Percentiles rank a stretch among this genome's conserved stretches.
Conservation (phyloP, 2,113 vertebrate genomes). For the Ibidorhyncha struthersii region DNA sequence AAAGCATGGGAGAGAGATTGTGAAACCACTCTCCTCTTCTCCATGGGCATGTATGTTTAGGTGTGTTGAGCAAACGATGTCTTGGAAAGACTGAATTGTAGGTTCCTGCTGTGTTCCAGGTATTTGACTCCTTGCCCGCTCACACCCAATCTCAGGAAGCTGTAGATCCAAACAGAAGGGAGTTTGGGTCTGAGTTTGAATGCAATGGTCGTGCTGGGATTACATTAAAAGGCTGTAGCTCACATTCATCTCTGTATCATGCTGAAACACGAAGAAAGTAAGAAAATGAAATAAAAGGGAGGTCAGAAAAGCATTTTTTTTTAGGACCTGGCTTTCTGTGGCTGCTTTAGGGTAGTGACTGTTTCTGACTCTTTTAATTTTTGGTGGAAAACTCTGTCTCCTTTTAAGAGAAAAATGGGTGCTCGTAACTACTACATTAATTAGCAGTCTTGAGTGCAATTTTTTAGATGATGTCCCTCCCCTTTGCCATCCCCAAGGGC, state of each 20-base stretch:
- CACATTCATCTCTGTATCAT: background rate
- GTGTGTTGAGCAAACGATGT: accelerated
- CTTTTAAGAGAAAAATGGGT: background rate
- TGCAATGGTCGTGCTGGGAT: background rate
- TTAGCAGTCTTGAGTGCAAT: background rate
- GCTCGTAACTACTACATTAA: background rate
- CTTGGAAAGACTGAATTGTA: background rate
- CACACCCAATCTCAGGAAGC: background rate
- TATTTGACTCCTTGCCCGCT: background rate
- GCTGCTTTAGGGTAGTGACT: background rate
- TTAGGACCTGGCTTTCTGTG: background rate
- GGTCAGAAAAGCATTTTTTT: background rate
- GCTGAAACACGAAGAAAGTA: background rate
- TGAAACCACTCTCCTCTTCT: background rate
- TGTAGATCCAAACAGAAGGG: background rate
- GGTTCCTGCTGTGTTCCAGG: background rate
- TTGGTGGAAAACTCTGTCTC: background rate
- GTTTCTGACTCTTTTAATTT: background rate
- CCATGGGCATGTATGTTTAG: background rate
- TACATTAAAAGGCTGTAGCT: background rate
- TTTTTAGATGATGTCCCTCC: background rate
- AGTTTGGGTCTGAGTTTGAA: background rate
- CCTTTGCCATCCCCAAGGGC: background rate
- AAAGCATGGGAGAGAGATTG: background rate
- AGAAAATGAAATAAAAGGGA: background rate